Percentiles rank a stretch among this genome's conserved stretches.
Evolutionary conservation across 1,140 invertebrate species (phyloP).

Genomic region (Ridgeia piscesae): DNA sequence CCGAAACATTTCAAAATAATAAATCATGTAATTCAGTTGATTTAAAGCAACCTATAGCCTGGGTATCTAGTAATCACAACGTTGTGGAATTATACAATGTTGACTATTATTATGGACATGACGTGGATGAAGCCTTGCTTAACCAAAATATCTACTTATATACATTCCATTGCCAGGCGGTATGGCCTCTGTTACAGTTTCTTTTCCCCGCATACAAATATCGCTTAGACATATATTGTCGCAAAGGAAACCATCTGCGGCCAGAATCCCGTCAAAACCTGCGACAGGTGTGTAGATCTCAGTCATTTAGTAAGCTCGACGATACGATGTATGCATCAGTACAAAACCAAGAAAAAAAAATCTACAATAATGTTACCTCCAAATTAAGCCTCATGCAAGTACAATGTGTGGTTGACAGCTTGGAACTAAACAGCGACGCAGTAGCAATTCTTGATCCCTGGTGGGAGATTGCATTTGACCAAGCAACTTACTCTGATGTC

Average conservation of each 20-base stretch:
- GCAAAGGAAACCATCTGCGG: too few relatives aligned
- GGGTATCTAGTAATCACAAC: background rate
- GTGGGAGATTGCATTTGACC: background rate
- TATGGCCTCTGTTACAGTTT: too few relatives aligned
- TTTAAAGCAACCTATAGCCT: background rate
- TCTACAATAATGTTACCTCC: background rate
- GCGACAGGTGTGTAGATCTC: too few relatives aligned
- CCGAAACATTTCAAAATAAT: background rate
- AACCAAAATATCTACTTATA: too few relatives aligned
- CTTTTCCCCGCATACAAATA: too few relatives aligned
- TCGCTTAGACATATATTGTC: too few relatives aligned
- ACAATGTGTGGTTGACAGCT: background rate
- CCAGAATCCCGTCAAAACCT: too few relatives aligned
- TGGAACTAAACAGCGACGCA: background rate
- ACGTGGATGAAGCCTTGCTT: too few relatives aligned
- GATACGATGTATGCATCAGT: too few relatives aligned
- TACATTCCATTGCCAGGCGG: too few relatives aligned
- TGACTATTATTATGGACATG: too few relatives aligned
- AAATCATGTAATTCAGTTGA: background rate
- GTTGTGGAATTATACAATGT: background rate
- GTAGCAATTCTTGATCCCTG: background rate
- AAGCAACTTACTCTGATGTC: background rate
- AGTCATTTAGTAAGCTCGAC: too few relatives aligned
- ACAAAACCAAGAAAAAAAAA: background rate
- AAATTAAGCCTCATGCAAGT: background rate